These are phyloP conservation scores for Lasioglossum vierecki DNA, from an alignment of 2,888 invertebrate species.

Conservation along the genomic window DNA sequence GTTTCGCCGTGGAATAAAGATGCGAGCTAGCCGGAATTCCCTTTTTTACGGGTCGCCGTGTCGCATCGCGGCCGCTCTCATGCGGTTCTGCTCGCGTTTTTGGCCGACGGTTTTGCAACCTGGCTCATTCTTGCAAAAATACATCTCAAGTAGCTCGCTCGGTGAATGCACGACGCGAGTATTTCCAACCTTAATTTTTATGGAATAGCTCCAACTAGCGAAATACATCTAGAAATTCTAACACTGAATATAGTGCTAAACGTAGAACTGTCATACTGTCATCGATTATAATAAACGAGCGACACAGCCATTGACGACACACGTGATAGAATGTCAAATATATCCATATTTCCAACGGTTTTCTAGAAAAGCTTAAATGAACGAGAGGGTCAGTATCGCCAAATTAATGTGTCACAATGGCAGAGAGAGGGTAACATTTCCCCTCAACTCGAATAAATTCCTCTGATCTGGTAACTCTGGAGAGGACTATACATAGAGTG, in stretches of 20 bases:
- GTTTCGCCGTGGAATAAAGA: slow-evolving; percentile 62
- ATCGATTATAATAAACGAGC: too few relatives aligned
- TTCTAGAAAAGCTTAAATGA: background rate
- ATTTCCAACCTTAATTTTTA: background rate
- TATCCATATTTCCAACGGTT: background rate
- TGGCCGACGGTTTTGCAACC: slow-evolving; percentile 12
- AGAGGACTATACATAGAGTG: background rate
- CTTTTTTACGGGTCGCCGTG: slow-evolving; percentile 32
- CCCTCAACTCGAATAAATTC: too few relatives aligned
- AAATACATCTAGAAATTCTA: too few relatives aligned
- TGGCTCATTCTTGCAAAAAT: slow-evolving; percentile 13
- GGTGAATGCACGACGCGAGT: background rate
- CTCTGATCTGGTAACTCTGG: too few relatives aligned
- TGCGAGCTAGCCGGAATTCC: slow-evolving; percentile 33
- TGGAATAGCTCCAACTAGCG: background rate
- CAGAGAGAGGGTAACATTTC: too few relatives aligned
- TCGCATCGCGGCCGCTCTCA: slow-evolving; percentile 1
- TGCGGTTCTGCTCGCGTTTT: slow-evolving; percentile 17
- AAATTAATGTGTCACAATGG: too few relatives aligned
- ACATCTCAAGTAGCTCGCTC: background rate
- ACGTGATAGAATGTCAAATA: background rate
- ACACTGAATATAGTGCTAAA: too few relatives aligned
- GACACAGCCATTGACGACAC: too few relatives aligned
- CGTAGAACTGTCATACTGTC: too few relatives aligned
- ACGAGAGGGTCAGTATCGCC: background rate